A percentile compares a stretch with the other conserved stretches of the same genome.
Conservation (phyloP, 1,140 invertebrate species). For the Thrips palmi region DNA sequence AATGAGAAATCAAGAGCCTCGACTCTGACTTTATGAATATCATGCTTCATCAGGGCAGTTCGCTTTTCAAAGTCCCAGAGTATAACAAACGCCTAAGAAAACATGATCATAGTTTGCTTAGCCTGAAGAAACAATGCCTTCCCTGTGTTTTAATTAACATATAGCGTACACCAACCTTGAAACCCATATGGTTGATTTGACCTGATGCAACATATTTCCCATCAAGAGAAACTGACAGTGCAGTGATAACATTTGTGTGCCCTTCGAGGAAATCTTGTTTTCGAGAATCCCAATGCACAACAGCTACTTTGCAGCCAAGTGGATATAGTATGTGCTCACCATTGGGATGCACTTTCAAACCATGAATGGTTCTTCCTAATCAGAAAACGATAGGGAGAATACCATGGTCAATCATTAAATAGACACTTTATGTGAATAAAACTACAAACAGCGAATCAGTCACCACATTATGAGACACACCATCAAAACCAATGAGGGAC, state of each 20-base stretch:
- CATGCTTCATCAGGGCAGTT: slow-evolving; percentile 40
- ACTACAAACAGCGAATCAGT: not conserved
- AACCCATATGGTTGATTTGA: slow-evolving; percentile 76
- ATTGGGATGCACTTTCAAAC: slow-evolving; percentile 59
- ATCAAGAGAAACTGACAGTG: slow-evolving; percentile 54
- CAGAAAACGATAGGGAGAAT: slow-evolving; percentile 11
- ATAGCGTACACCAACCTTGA: slow-evolving; percentile 41
- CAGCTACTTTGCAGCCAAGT: slow-evolving; percentile 64
- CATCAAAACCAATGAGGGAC: slow-evolving; percentile 55
- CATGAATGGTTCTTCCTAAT: slow-evolving; percentile 20
- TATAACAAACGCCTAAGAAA: slow-evolving; percentile 50
- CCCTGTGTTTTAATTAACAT: not conserved
- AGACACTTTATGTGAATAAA: not conserved
- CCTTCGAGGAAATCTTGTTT: slow-evolving; percentile 61
- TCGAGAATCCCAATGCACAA: slow-evolving; percentile 51
- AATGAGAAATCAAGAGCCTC: slow-evolving; percentile 64
- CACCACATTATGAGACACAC: slow-evolving; percentile 23
- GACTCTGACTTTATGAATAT: slow-evolving; percentile 69
- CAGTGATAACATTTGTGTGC: slow-evolving; percentile 67
- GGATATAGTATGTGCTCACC: slow-evolving; percentile 59
- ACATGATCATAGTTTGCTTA: too few species aligned
- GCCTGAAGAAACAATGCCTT: too few species aligned
- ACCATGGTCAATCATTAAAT: slow-evolving; percentile 2
- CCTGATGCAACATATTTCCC: slow-evolving; percentile 73
- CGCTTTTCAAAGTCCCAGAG: slow-evolving; percentile 65